phyloP scores from a whole-genome alignment of 2,113 vertebrate genomes.

The Sterrhoptilus dennistouni region DNA sequence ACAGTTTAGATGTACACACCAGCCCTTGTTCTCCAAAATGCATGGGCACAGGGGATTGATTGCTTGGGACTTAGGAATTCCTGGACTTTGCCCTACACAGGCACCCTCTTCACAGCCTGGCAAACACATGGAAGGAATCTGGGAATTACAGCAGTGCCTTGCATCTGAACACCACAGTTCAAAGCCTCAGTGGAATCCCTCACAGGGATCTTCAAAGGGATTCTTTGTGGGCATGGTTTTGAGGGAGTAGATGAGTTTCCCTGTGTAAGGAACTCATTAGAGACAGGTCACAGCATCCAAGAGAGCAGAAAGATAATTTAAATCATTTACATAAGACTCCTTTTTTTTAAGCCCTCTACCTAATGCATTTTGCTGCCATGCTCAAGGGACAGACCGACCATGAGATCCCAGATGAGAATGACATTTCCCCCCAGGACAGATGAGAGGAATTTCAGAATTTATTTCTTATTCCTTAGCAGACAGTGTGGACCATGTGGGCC shows the following conservation, averaged over 20 bases:
- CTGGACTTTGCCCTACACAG: not conserved
- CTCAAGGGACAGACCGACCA: not conserved
- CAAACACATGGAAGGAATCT: fast-evolving
- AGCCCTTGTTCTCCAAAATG: not conserved
- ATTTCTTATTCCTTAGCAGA: not conserved
- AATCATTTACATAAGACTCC: not conserved
- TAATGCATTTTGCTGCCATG: not conserved
- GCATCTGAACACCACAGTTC: not conserved
- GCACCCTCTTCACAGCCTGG: not conserved
- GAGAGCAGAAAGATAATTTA: not conserved
- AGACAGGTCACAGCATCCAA: not conserved
- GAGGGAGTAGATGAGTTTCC: not conserved
- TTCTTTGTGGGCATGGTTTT: not conserved
- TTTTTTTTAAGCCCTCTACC: not conserved
- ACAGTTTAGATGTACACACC: not conserved
- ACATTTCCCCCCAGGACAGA: not conserved
- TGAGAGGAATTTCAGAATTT: not conserved
- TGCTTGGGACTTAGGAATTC: not conserved
- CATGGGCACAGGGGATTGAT: fast-evolving
- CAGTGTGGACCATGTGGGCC: not conserved
- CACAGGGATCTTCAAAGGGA: not conserved
- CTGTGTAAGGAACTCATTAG: not conserved
- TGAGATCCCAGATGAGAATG: not conserved
- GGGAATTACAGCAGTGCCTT: not conserved
- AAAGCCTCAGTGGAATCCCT: not conserved